Evolutionary conservation across 64 coral and sea anemone species (phyloP).

Genomic region (Stichodactyla mertensii): DNA sequence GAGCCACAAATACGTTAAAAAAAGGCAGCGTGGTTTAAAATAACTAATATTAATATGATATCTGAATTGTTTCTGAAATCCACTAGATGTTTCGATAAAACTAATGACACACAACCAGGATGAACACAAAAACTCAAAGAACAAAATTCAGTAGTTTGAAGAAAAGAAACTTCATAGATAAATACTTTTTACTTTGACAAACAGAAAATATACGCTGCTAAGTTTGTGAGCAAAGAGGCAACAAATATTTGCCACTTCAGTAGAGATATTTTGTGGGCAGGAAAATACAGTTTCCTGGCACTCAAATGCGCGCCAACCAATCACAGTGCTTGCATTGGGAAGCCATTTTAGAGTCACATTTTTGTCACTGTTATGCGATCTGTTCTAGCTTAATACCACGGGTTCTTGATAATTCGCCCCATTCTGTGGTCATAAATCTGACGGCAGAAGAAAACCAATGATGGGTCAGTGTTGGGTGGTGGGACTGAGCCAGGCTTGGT

Average conservation of each 20-base stretch:
- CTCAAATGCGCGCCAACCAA: not conserved
- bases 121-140: not conserved
- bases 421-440: constrained; percentile 96
- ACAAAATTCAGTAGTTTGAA: not conserved
- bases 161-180: not conserved
- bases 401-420: constrained; percentile 95
- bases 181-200: not conserved
- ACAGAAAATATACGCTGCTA: not conserved
- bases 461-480: constrained; percentile 74
- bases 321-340: not conserved
- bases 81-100: not conserved
- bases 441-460: constrained; percentile 94
- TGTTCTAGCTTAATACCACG: constrained; percentile 6
- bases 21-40: too few relatives aligned
- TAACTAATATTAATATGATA: not conserved
- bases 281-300: not conserved
- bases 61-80: not conserved
- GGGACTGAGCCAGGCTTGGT: constrained; percentile 73
- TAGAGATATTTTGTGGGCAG: not conserved
- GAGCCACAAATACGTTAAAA: too few relatives aligned
- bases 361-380: not conserved
- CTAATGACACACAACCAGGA: not conserved
- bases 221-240: not conserved
- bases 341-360: not conserved
- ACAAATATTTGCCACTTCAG: not conserved